These are phyloP conservation scores for Crocodylus rhombifer DNA, from an alignment of 2,797 vertebrate species.

Conservation along the genomic window DNA sequence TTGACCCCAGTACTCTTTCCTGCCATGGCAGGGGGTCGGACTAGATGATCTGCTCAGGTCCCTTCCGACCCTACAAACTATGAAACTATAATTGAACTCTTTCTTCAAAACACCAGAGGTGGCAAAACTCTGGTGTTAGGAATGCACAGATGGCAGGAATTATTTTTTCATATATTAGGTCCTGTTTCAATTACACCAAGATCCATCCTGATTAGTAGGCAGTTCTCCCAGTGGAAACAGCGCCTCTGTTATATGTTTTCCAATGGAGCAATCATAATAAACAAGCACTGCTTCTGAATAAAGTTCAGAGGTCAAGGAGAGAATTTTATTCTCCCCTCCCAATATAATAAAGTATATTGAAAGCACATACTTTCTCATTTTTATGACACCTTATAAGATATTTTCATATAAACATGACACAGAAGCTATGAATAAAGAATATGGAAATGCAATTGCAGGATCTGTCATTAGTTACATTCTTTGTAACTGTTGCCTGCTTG, in stretches of 20 bases:
- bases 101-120: background rate
- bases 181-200: background rate
- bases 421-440: background rate
- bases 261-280: background rate
- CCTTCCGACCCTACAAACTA: no score
- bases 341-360: background rate
- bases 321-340: background rate
- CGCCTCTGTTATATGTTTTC: background rate
- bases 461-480: background rate
- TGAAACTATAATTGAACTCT: background rate
- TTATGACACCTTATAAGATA: background rate
- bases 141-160: background rate
- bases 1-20: no score
- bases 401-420: accelerated
- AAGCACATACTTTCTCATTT: background rate
- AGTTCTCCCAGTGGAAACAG: background rate
- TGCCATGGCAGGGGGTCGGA: no score
- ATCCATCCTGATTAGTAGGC: background rate
- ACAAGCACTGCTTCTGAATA: background rate
- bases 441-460: background rate
- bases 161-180: background rate
- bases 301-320: background rate
- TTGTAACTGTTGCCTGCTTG: background rate
- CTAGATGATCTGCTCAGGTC: no score
- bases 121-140: background rate